phyloP scores from a whole-genome alignment of 1,140 invertebrate genomes.

The Apis laboriosa region DNA sequence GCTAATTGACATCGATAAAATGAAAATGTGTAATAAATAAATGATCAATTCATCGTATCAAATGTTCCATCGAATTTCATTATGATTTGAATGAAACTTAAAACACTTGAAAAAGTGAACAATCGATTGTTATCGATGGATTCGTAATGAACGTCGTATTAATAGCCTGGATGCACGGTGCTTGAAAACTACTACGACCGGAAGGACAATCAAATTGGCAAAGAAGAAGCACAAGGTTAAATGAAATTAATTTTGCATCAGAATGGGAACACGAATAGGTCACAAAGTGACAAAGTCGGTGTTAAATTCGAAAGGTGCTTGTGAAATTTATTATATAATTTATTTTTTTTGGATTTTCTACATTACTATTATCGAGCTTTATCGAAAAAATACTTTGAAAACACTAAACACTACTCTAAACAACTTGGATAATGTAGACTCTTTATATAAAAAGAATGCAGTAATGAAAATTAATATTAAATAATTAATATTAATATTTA shows the following conservation, averaged over 20 bases:
- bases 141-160: conserved; percentile 28
- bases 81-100: background rate
- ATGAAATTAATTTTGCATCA: conserved; percentile 65
- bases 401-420: too few relatives aligned
- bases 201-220: conserved; percentile 62
- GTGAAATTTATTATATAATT: background rate
- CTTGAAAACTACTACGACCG: conserved; percentile 28
- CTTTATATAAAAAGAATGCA: too few relatives aligned
- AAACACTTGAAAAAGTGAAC: background rate
- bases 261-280: conserved; percentile 12
- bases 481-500: too few relatives aligned
- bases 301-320: background rate
- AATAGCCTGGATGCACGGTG: conserved; percentile 39
- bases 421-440: too few relatives aligned
- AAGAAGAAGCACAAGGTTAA: conserved; percentile 51
- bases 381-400: too few relatives aligned
- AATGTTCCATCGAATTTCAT: background rate
- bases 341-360: too few relatives aligned
- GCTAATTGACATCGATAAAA: too few relatives aligned
- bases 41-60: background rate
- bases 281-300: background rate
- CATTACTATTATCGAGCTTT: too few relatives aligned
- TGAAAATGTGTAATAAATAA: too few relatives aligned
- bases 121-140: conserved; percentile 51
- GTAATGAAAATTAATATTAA: too few relatives aligned